A percentile compares a stretch with the other conserved stretches of the same genome.
Evolutionary conservation across 2,888 invertebrate species (phyloP).

Genomic region (Coecobrya sp.): DNA sequence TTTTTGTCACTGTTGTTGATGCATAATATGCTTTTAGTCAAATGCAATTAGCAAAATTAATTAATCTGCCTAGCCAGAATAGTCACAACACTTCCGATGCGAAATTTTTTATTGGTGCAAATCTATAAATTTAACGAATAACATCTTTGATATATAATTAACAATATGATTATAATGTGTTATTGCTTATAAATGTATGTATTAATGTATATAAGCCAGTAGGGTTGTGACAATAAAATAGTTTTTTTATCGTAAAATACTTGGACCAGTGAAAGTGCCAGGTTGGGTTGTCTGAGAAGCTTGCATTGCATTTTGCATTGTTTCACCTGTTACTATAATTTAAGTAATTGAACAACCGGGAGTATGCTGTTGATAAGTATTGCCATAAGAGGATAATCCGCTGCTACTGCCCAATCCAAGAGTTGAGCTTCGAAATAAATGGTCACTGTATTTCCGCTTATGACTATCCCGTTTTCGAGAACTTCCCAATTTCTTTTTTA

Average conservation of each 20-base stretch:
- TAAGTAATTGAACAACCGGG: slow-evolving; percentile 59
- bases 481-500: slow-evolving; percentile 36
- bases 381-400: not conserved
- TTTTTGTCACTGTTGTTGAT: no score
- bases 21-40: no score
- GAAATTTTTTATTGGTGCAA: not conserved
- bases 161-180: no score
- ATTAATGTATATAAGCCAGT: no score
- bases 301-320: no score
- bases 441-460: slow-evolving; percentile 69
- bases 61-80: no score
- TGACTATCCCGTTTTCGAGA: slow-evolving; percentile 31
- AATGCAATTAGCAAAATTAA: no score
- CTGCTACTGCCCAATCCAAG: slow-evolving; percentile 4
- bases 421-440: slow-evolving; percentile 46
- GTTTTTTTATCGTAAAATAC: not conserved
- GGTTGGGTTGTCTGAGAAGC: no score
- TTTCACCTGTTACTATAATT: not conserved
- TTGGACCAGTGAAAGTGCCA: not conserved
- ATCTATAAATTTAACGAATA: slow-evolving; percentile 5
- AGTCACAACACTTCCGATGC: no score
- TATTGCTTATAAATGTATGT: no score
- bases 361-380: slow-evolving; percentile 20
- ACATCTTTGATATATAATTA: not conserved
- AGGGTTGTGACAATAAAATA: no score